Conservation (phyloP, 2,888 invertebrate genomes). For the Pasiphila rectangulata region DNA sequence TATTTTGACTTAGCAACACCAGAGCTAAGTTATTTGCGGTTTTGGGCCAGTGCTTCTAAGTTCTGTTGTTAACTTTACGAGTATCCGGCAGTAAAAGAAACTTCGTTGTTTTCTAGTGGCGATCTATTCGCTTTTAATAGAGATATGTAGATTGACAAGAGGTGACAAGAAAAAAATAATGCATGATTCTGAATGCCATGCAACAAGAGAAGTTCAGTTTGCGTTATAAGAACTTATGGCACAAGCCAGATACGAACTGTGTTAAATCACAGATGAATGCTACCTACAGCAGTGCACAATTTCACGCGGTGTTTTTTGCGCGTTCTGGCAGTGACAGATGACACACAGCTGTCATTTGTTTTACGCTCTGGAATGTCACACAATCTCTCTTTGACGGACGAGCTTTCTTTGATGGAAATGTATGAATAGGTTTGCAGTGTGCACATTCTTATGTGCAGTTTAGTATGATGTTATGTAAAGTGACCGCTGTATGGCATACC, state of each 20-base stretch:
- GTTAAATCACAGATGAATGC: no score
- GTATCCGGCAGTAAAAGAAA: constrained; percentile 4
- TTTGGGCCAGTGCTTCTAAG: constrained; percentile 12
- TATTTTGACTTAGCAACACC: no score
- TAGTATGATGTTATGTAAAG: constrained; percentile 2
- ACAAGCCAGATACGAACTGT: no score
- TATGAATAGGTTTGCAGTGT: not conserved
- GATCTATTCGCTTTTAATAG: no score
- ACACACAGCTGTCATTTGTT: constrained; percentile 4
- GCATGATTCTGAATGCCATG: no score
- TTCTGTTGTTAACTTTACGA: constrained; percentile 11
- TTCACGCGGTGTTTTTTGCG: constrained; percentile 16
- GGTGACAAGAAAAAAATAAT: no score
- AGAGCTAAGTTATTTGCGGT: constrained; percentile 20
- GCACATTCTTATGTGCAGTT: constrained; percentile 11
- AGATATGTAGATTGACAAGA: no score
- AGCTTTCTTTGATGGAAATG: constrained; percentile 24
- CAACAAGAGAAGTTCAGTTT: no score
- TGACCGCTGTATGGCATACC: not conserved
- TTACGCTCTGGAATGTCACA: constrained; percentile 15
- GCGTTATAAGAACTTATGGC: no score
- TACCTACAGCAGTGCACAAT: constrained; percentile 2
- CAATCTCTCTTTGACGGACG: constrained; percentile 20
- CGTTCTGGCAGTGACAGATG: constrained; percentile 21
- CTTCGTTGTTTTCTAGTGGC: no score